Percentiles rank a stretch among this genome's conserved stretches.
Evolutionary conservation across 2,113 vertebrate genomes (phyloP).

Genomic region (Anarhynchus alexandrinus): DNA sequence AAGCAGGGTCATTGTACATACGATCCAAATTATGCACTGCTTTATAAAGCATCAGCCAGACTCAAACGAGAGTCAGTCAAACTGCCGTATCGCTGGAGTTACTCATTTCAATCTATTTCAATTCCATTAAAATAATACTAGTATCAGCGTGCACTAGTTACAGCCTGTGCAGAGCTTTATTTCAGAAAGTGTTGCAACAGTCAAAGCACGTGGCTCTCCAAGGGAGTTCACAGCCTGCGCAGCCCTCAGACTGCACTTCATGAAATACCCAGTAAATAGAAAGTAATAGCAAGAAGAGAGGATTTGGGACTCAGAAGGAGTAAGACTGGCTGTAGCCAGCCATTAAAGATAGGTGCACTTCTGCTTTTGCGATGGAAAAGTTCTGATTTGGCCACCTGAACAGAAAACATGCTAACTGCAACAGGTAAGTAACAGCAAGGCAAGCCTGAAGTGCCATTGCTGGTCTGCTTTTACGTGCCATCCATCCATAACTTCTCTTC

Average conservation of each 20-base stretch:
- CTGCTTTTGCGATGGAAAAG: not conserved
- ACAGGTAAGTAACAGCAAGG: not conserved
- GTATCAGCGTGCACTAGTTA: not conserved
- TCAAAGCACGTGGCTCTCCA: accelerated
- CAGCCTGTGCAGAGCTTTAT: not conserved
- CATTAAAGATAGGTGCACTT: not conserved
- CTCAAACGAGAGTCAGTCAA: not conserved
- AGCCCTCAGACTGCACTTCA: not conserved
- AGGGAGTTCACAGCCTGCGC: not conserved
- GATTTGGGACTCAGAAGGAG: not conserved
- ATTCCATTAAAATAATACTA: not conserved
- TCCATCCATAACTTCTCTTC: not conserved
- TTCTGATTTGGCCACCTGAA: not conserved
- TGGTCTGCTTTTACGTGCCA: not conserved
- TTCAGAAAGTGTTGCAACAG: not conserved
- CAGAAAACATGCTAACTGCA: not conserved
- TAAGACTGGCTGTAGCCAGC: not conserved
- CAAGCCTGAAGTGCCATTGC: not conserved
- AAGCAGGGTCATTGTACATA: not conserved
- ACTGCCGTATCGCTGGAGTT: not conserved
- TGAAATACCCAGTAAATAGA: not conserved
- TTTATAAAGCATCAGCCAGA: not conserved
- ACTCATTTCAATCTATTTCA: not conserved
- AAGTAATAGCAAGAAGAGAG: not conserved
- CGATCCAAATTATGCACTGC: not conserved